phyloP scores from a whole-genome alignment of 2,888 invertebrate genomes.

The Melanchra persicariae region DNA sequence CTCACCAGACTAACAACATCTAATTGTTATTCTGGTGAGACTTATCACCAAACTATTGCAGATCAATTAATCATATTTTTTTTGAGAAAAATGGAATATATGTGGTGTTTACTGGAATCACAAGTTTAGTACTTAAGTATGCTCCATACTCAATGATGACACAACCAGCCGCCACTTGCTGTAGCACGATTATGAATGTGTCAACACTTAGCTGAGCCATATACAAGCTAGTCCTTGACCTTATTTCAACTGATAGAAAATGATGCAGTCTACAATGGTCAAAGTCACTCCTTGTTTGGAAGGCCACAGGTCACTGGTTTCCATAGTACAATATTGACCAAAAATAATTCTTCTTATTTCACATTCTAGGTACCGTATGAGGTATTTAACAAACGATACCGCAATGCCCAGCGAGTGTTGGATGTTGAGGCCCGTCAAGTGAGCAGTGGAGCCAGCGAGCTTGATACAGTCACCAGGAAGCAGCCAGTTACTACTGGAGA shows the following conservation, averaged over 20 bases:
- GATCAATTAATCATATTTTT: neutral
- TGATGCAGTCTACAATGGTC: no score
- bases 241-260: no score
- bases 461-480: constrained; percentile 94
- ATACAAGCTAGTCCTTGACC: no score
- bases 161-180: no score
- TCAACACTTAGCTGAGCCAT: no score
- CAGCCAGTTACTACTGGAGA: constrained; percentile 91
- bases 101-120: no score
- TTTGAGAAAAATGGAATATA: neutral
- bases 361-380: constrained; percentile 97
- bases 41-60: neutral
- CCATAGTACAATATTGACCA: neutral
- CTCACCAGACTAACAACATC: neutral
- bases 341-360: neutral
- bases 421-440: constrained; percentile 98
- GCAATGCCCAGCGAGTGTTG: constrained; percentile 97
- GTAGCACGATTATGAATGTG: no score
- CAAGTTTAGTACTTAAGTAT: no score
- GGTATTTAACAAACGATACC: constrained; percentile 98
- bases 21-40: neutral
- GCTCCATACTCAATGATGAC: no score
- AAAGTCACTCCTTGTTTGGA: no score
- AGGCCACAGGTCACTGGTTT: neutral
- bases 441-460: constrained; percentile 94